Base-by-base conservation (phyloP, 2,797 vertebrate species). In the Mycteria americana region DNA sequence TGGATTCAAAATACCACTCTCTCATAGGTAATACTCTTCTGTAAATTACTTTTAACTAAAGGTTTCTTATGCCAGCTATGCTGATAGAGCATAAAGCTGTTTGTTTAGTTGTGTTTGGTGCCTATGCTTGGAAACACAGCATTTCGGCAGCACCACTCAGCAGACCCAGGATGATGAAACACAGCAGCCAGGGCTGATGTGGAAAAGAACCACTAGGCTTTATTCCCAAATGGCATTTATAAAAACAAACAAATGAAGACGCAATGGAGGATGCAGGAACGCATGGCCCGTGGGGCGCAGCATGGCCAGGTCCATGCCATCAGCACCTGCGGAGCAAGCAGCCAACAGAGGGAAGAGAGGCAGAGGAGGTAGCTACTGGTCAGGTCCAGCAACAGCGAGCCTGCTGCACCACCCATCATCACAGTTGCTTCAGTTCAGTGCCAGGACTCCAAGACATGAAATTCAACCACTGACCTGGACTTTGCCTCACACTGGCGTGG, bases 221-320 rank as follows among this genome's bases (percentile, higher is more conserved):
- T 91, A 94, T 95, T 92, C 14, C 63, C 51, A 88, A 74, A 81
- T n/a, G 10, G 19, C 25, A 75, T 45, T 91, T 88, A 75, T 46
- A 88, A 88, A 88, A 88, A 56, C 54, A 78, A 74, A 46, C 30
- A 67, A 92, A 48, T 3, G 9, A 85, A 81, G n/a, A 78, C 18
- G 65, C 35, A 60, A 56, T 13, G n/a, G 27, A 60, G 33, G 41
- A 69, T 33, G 46, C 1, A 1, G 65, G 53, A 92, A 57, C 0
- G 3, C 27, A 30, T 5, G 16, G 65, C 41, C 51, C 5, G 1
- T 46, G 65, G 21, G 23, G 22, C 2, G 4, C 84, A 77, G n/a
- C 62, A 62, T 8, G 28, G 41, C 30, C 65, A 41, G n/a, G 35
- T 68, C 54, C 6, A 2, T 17, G 51, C 43, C 7, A 7, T 16